Base-by-base conservation (phyloP, 1,140 invertebrate species). In the Lepidotrigona ventralis region DNA sequence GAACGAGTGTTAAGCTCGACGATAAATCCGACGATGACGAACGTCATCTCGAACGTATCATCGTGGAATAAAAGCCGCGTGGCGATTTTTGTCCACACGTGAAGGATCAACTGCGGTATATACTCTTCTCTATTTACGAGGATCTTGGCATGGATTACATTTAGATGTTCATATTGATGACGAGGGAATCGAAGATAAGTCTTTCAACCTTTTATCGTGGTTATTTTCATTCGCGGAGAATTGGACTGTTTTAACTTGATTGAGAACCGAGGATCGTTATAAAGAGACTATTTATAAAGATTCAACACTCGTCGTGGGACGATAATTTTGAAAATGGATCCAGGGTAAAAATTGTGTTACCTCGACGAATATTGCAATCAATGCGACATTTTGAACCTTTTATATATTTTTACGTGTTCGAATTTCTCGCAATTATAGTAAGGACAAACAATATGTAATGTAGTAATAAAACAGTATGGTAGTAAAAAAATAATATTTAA, bases 1-100 rank as follows among this genome's bases (percentile, higher is more conserved):
- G 81, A 85, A 84, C 85, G 85, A 77, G 60, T 63, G 54, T 26
- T 63, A 63, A 86, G 46, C 64, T 26, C 17, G 76, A 75, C 26
- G 80, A 86, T 81, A 76, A 86, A 83, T 87, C 85, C 74, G 80
- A 78, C 54, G 23, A 3, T 29, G 46, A 5, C 39, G 39, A 23
- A 15, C 29, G 29, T 79, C 53, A 2, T 56, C 29, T 51, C 78
- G n/a, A 69, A 12, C 29, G 12, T 69, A 15, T 39, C 11, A 11
- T 46, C 12, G 6, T 14, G 2, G 19, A 39, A 12, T 19, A 21
- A 21, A 15, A 70, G 5, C 19, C 2, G 23, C 12, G n/a, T 2
- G 23, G 15, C 33, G 54, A 29, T 71, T 51, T 79, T 54, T 58
- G 39, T 71, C 23, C 21, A 60, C n/a, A 60, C 23, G 23, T 23